Conservation (phyloP, 2,113 vertebrate species). For the Pipa parva region DNA sequence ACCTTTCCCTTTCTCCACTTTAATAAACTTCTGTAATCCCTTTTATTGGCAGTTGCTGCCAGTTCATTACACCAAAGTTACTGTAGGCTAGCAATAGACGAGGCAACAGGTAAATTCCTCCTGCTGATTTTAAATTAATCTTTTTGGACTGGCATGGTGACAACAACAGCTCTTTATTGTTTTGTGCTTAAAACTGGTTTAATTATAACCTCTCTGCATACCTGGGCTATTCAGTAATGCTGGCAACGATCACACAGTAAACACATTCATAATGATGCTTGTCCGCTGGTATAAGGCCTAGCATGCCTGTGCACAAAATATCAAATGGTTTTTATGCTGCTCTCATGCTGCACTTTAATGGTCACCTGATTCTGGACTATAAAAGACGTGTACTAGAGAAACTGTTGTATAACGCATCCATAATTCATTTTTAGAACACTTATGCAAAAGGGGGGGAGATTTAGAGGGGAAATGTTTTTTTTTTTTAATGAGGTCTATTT, state of each 20-base stretch:
- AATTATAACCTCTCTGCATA: conserved; percentile 10
- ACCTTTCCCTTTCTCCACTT: not conserved
- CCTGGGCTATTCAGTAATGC: not conserved
- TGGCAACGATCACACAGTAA: not conserved
- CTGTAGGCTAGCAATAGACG: not conserved
- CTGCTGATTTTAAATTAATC: conserved; percentile 14
- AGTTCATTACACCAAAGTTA: not conserved
- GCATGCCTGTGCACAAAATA: not conserved
- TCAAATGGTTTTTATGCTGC: not conserved
- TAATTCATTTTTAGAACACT: too few species aligned
- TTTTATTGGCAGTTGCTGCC: not conserved
- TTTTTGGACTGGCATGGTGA: not conserved
- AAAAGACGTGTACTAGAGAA: too few species aligned
- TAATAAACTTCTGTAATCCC: not conserved
- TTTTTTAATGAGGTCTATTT: too few species aligned
- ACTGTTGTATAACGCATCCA: too few species aligned
- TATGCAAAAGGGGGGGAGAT: too few species aligned
- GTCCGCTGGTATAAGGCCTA: not conserved
- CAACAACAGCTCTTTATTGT: not conserved
- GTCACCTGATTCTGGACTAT: not conserved
- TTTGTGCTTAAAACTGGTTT: conserved; percentile 3
- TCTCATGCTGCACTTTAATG: not conserved
- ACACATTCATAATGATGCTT: conserved; percentile 6
- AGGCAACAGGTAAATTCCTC: not conserved
- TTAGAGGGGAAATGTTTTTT: too few species aligned